These are phyloP conservation scores for Mythimna albipuncta DNA, from an alignment of 2,888 invertebrate species.

Conservation along the genomic window DNA sequence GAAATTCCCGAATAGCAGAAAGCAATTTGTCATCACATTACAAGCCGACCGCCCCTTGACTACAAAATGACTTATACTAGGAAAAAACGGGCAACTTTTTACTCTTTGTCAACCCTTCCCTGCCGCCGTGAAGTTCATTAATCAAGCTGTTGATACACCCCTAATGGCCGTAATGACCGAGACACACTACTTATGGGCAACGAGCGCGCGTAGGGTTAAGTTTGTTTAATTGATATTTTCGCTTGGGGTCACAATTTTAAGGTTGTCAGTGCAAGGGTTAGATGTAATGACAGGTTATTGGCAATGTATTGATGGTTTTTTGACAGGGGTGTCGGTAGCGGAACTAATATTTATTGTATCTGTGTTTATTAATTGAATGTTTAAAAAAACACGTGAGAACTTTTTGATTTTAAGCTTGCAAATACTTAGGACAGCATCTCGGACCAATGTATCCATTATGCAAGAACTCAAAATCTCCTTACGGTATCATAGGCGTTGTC, in stretches of 20 bases:
- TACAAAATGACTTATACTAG: slow-evolving; percentile 42
- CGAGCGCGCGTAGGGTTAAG: slow-evolving; percentile 52
- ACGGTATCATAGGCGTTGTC: no score
- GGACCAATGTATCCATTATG: no score
- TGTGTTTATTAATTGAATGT: not conserved
- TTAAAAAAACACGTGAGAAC: not conserved
- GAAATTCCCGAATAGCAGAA: slow-evolving; percentile 40
- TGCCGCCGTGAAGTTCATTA: slow-evolving; percentile 58
- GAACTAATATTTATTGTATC: not conserved
- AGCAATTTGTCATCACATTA: slow-evolving; percentile 55
- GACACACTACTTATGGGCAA: slow-evolving; percentile 52
- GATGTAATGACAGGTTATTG: slow-evolving; percentile 19
- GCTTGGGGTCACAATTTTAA: slow-evolving; percentile 54
- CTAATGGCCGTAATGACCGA: slow-evolving; percentile 63
- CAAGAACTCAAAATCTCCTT: no score
- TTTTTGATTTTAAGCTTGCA: not conserved
- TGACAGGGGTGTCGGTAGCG: not conserved
- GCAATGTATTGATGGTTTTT: slow-evolving; percentile 15
- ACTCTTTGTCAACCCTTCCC: slow-evolving; percentile 63
- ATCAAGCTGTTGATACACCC: slow-evolving; percentile 65
- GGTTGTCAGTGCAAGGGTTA: slow-evolving; percentile 54
- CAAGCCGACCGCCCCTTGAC: slow-evolving; percentile 46
- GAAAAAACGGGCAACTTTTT: slow-evolving; percentile 54
- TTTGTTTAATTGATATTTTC: slow-evolving; percentile 64
- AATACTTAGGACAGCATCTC: no score